Evolutionary conservation across 1,140 invertebrate species (phyloP), one percentile per base, ranked within the genome.

Genomic region (Megalonaias nervosa): DNA sequence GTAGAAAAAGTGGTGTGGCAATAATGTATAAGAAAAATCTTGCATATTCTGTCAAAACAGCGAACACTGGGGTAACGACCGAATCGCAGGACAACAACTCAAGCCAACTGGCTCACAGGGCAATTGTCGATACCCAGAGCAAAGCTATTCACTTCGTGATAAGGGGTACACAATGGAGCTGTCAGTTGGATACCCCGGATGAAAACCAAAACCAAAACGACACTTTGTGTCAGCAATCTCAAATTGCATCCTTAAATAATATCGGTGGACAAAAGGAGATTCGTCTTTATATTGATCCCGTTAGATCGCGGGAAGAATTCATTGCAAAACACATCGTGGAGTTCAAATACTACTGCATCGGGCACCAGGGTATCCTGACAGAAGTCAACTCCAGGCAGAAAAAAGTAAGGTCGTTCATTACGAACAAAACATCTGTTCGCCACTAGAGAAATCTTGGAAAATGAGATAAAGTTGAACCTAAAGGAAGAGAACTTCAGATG

Each of bases 1-100:
- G n/a, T n/a, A n/a, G n/a, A n/a, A n/a, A n/a, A n/a, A n/a, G n/a
- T n/a, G n/a, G n/a, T n/a, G n/a, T n/a, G n/a, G n/a, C n/a, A n/a
- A n/a, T n/a, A n/a, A n/a, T n/a, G n/a, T n/a, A n/a, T n/a, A n/a
- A n/a, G n/a, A n/a, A n/a, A n/a, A n/a, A n/a, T n/a, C n/a, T n/a
- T n/a, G n/a, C n/a, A n/a, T n/a, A n/a, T n/a, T n/a, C n/a, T n/a
- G n/a, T n/a, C n/a, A n/a, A n/a, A n/a, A n/a, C n/a, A n/a, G n/a
- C n/a, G n/a, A n/a, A n/a, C n/a, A n/a, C n/a, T n/a, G n/a, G n/a
- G n/a, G n/a, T n/a, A n/a, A n/a, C n/a, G n/a, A n/a, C n/a, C n/a
- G n/a, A n/a, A n/a, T n/a, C n/a, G n/a, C n/a, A n/a, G n/a, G n/a
- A 31, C 31, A 77, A 77, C 31, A 77, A 55, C 14, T 77, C 75